Evolutionary conservation across 2,888 invertebrate genomes (phyloP).

Genomic region (Thera britannica): DNA sequence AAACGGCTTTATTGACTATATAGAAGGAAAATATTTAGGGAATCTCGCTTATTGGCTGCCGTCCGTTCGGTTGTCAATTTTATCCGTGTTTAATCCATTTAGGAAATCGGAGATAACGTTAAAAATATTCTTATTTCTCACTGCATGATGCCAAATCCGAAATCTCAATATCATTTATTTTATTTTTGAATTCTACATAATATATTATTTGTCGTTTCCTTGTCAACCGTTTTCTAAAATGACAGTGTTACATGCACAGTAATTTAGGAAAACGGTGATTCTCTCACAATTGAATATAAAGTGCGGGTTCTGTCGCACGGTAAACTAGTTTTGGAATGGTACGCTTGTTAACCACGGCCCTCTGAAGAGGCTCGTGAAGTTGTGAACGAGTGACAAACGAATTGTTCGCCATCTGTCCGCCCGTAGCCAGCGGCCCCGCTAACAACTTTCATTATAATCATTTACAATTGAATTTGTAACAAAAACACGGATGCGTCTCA

Average conservation of each 20-base stretch:
- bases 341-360: slow-evolving; percentile 57
- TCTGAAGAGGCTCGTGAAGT: slow-evolving; percentile 37
- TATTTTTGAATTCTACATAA: background rate
- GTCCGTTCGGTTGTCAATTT: slow-evolving; percentile 64
- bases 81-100: slow-evolving; percentile 54
- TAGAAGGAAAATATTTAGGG: slow-evolving; percentile 65
- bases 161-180: slow-evolving; percentile 7
- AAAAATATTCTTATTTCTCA: slow-evolving; percentile 27
- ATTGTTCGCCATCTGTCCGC: slow-evolving; percentile 55
- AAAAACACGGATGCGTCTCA: slow-evolving; percentile 37
- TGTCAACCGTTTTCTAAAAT: slow-evolving; percentile 19
- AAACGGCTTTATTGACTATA: slow-evolving; percentile 67
- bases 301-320: slow-evolving; percentile 40
- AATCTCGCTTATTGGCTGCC: slow-evolving; percentile 66
- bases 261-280: slow-evolving; percentile 27
- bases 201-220: slow-evolving; percentile 3
- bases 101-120: slow-evolving; percentile 49
- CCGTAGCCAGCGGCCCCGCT: slow-evolving; percentile 28
- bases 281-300: slow-evolving; percentile 39
- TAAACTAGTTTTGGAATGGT: slow-evolving; percentile 46
- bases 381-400: slow-evolving; percentile 62
- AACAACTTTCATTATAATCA: slow-evolving; percentile 43
- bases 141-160: slow-evolving; percentile 18
- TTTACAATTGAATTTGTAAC: slow-evolving; percentile 33
- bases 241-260: slow-evolving; percentile 25